A percentile compares a stretch with the other conserved stretches of the same genome.
phyloP scores from a whole-genome alignment of 2,797 vertebrate species.

The Oceanodroma leucorhoa region DNA sequence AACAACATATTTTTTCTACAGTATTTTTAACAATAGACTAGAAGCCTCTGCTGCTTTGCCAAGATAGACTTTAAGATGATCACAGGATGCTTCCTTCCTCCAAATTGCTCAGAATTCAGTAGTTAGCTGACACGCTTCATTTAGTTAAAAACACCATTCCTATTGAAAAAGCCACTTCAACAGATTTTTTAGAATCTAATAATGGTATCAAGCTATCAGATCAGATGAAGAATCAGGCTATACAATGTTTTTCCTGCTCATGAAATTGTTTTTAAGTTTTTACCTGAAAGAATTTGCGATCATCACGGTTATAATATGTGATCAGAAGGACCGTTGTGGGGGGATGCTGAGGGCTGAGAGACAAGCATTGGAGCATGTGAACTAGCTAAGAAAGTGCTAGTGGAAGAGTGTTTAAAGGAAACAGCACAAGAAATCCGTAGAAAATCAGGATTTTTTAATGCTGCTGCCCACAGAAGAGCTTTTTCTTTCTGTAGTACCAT shows the following conservation, averaged over 20 bases:
- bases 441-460: not conserved
- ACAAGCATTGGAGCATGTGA: not conserved
- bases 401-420: not conserved
- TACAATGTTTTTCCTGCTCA: not conserved
- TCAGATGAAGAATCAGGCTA: not conserved
- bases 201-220: not conserved
- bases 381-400: not conserved
- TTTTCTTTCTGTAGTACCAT: not conserved
- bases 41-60: not conserved
- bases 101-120: not conserved
- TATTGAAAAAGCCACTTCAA: not conserved
- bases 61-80: not conserved
- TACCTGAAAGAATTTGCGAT: not conserved
- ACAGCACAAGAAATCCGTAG: not conserved
- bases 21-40: not conserved
- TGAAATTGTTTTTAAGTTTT: not conserved
- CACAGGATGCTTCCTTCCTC: not conserved
- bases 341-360: not conserved
- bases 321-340: not conserved
- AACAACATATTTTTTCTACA: not conserved
- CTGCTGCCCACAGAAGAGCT: not conserved
- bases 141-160: not conserved
- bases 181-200: not conserved
- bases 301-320: not conserved
- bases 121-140: not conserved